phyloP scores from a whole-genome alignment of 2,888 invertebrate species.

The Muschampia plurimacula region DNA sequence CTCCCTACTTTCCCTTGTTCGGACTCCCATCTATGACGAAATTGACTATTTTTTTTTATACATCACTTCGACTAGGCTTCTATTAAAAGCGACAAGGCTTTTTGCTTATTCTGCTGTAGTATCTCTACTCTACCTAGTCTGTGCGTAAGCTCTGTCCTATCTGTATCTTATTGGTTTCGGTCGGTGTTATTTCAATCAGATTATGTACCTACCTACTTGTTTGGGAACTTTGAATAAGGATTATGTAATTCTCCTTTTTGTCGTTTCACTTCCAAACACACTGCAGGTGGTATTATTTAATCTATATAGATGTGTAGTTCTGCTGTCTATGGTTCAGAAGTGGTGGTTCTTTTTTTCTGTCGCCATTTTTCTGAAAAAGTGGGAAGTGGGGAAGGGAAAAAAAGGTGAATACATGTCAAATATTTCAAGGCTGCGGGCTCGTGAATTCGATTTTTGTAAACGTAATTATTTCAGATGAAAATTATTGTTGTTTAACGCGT shows the following conservation, averaged over 20 bases:
- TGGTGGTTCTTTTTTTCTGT: conserved; percentile 32
- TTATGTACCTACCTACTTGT: too few relatives aligned
- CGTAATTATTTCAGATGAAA: conserved; percentile 79
- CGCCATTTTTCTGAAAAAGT: conserved; percentile 64
- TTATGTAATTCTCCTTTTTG: too few relatives aligned
- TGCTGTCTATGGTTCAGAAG: conserved; percentile 48
- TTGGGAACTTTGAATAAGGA: neutral
- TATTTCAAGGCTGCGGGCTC: conserved; percentile 82
- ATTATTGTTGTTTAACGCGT: conserved; percentile 57
- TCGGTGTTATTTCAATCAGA: too few relatives aligned
- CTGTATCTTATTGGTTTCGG: too few relatives aligned
- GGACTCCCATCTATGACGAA: too few relatives aligned
- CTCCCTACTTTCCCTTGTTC: too few relatives aligned
- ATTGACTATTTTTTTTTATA: too few relatives aligned
- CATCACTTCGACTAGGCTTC: too few relatives aligned
- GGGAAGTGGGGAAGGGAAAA: conserved; percentile 72
- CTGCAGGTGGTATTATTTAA: neutral
- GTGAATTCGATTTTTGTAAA: conserved; percentile 81
- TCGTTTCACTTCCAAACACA: neutral
- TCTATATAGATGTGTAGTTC: neutral
- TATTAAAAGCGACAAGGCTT: too few relatives aligned
- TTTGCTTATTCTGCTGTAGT: too few relatives aligned
- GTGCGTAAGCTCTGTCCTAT: too few relatives aligned
- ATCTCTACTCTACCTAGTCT: too few relatives aligned
- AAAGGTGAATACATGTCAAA: conserved; percentile 83